phyloP scores from a whole-genome alignment of 2,888 invertebrate genomes.

The Vannuccia rotundouncinata region DNA sequence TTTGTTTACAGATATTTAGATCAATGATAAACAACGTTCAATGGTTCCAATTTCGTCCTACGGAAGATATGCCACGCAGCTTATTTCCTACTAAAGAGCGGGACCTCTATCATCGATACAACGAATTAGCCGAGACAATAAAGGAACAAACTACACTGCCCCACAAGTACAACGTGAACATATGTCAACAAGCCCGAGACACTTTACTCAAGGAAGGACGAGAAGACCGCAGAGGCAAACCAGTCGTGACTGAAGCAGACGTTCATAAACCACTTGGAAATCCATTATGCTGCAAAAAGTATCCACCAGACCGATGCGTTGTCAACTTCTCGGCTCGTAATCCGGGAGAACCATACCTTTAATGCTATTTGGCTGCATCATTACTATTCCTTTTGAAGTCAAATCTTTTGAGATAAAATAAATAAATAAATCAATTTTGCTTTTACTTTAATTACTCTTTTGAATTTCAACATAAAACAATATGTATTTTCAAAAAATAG shows the following conservation, averaged over 20 bases:
- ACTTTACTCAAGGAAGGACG: not conserved
- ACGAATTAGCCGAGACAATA: not conserved
- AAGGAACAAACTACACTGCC: not conserved
- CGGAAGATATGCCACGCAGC: not conserved
- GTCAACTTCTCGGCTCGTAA: not conserved
- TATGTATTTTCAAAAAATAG: too few relatives aligned
- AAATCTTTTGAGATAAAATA: too few relatives aligned
- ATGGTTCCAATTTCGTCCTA: not conserved
- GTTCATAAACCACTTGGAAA: not conserved
- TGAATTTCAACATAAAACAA: too few relatives aligned
- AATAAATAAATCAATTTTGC: too few relatives aligned
- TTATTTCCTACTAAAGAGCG: not conserved
- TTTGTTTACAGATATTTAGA: not conserved
- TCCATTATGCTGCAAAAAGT: not conserved
- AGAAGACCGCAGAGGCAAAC: not conserved
- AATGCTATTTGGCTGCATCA: not conserved
- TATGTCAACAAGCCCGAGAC: not conserved
- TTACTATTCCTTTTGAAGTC: too few relatives aligned
- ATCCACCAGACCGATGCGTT: not conserved
- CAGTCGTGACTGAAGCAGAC: not conserved
- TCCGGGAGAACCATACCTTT: not conserved
- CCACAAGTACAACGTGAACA: not conserved
- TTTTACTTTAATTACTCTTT: too few relatives aligned
- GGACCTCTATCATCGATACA: not conserved
- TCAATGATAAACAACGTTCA: not conserved